Evolutionary conservation across 2,113 vertebrate species (phyloP).

Genomic region (Pygoscelis adeliae): DNA sequence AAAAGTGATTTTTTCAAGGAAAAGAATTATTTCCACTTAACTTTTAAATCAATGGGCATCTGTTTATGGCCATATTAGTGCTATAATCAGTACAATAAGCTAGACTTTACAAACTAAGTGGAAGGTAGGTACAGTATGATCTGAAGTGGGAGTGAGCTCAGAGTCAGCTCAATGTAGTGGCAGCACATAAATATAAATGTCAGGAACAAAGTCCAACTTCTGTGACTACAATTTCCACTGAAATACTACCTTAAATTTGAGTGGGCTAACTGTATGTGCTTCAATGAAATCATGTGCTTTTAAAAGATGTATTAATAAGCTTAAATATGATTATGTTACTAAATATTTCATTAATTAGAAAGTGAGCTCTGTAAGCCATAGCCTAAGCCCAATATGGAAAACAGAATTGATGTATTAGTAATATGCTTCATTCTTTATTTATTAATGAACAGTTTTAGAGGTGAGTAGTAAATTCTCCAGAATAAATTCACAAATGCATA

Average conservation of each 20-base stretch:
- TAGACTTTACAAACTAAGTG: not conserved
- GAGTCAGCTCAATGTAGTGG: not conserved
- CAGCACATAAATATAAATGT: not conserved
- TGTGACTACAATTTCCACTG: not conserved
- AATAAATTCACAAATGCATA: not conserved
- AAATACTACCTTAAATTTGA: not conserved
- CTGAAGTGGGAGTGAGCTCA: not conserved
- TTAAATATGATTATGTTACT: not conserved
- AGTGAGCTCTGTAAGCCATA: not conserved
- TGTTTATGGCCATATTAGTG: not conserved
- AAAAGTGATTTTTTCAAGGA: not conserved
- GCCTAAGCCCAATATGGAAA: constrained; percentile 8
- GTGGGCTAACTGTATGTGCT: not conserved
- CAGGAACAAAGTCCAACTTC: not conserved
- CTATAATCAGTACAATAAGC: not conserved
- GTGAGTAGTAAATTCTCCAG: not conserved
- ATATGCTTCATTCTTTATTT: constrained; percentile 8
- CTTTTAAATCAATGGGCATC: not conserved
- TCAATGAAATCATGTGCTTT: not conserved
- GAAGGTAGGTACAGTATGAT: not conserved
- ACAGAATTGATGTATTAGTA: constrained; percentile 7
- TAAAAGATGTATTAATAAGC: not conserved
- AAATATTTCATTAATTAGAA: constrained; percentile 54
- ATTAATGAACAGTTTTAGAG: not conserved
- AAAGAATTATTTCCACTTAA: not conserved